Evolutionary conservation across 2,888 invertebrate species (phyloP).

Genomic region (Heliconius hortense): DNA sequence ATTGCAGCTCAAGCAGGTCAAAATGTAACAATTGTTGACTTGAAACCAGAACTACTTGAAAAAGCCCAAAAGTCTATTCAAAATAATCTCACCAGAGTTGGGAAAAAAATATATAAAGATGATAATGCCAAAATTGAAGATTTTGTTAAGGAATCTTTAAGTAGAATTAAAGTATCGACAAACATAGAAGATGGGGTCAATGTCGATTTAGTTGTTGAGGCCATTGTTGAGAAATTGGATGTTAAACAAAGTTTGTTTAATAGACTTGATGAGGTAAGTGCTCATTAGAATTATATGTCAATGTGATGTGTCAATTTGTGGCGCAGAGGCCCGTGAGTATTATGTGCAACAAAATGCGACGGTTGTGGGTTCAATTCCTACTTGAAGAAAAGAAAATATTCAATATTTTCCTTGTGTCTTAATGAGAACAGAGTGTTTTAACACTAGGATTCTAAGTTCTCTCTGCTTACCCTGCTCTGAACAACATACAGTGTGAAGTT

Average conservation of each 20-base stretch:
- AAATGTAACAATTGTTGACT: constrained; percentile 90
- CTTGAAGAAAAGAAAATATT: background rate
- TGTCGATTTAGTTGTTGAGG: constrained; percentile 91
- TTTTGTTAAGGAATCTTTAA: constrained; percentile 84
- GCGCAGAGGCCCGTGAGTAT: too few species aligned
- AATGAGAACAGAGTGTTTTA: background rate
- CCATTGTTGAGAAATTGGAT: constrained; percentile 92
- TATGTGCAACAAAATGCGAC: background rate
- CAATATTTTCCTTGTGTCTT: background rate
- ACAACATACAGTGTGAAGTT: too few species aligned
- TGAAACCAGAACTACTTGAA: constrained; percentile 85
- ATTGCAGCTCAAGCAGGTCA: constrained; percentile 93
- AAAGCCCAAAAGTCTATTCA: constrained; percentile 88
- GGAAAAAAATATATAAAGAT: constrained; percentile 89
- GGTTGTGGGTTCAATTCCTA: background rate
- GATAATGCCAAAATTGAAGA: constrained; percentile 83
- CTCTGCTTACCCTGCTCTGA: too few species aligned
- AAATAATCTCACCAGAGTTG: constrained; percentile 87
- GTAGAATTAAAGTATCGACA: constrained; percentile 81
- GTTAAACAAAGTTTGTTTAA: constrained; percentile 89
- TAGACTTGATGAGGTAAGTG: constrained; percentile 85
- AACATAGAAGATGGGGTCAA: constrained; percentile 84
- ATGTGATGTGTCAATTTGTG: background rate
- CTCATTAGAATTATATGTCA: background rate
- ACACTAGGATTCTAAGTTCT: background rate